Base-by-base conservation (phyloP, 2,888 invertebrate species). In the Lepidocyrtinus sp. region DNA sequence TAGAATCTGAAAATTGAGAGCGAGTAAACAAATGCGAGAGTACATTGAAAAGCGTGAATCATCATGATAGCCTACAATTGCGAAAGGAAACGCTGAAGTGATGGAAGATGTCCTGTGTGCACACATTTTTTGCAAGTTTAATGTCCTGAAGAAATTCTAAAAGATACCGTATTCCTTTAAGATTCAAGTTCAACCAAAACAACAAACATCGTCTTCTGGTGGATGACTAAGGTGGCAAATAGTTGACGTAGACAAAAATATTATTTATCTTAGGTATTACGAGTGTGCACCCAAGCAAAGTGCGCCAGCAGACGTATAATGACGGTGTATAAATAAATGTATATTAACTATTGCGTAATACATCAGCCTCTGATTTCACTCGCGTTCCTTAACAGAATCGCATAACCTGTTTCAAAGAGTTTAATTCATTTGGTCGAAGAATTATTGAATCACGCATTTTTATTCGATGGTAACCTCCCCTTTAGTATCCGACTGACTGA, bases 151-250 rank as follows among this genome's bases (percentile, higher is more conserved):
- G 15, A 68, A 19, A 7, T n/a, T n/a, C n/a, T n/a, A 68, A 50
- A 55, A 22, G 69, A 36, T 68, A 70, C 36, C 1, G 50, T 70
- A 50, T 17, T 36, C 12, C 36, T 2, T 50, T 17, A 78, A 72
- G 71, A 67, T 72, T 78, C 78, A 78, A 78, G 78, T 78, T 79
- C 79, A 74, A 21, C 63, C 73, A 79, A 72, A 73, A 67, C 71
- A 69, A 27, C 26, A 75, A 7, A n/a, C n/a, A n/a, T n/a, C n/a
- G n/a, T n/a, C n/a, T n/a, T n/a, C n/a, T n/a, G n/a, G n/a, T n/a
- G n/a, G n/a, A n/a, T n/a, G n/a, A n/a, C n/a, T n/a, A n/a, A n/a
- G n/a, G n/a, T n/a, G n/a, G n/a, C n/a, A n/a, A n/a, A n/a, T n/a
- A n/a, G n/a, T n/a, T n/a, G n/a, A n/a, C n/a, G n/a, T n/a, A n/a